A percentile compares a stretch with the other conserved stretches of the same genome.
Conservation (phyloP, 2,797 vertebrate species). For the Parauchenoglanis punctatus region DNA sequence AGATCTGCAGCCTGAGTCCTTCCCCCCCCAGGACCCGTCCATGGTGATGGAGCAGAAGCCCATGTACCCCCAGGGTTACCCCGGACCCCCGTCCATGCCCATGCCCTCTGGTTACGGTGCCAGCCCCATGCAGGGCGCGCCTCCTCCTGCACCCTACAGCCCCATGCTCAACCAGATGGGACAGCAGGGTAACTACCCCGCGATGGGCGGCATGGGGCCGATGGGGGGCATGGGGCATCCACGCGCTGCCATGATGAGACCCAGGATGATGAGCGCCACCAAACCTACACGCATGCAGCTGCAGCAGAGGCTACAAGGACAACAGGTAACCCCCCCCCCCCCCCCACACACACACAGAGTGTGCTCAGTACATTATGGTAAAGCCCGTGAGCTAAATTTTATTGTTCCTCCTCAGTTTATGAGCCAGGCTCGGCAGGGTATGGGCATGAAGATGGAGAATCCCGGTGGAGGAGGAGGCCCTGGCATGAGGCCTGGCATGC, state of each 20-base stretch:
- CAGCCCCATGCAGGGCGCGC: slow-evolving; percentile 73
- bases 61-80: slow-evolving; percentile 85
- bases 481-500: slow-evolving; percentile 86
- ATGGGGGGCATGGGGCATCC: slow-evolving; percentile 76
- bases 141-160: slow-evolving; percentile 69
- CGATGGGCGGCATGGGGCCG: slow-evolving; percentile 77
- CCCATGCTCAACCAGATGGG: slow-evolving; percentile 74
- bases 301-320: slow-evolving; percentile 95
- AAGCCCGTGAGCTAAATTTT: neutral
- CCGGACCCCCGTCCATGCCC: slow-evolving; percentile 83
- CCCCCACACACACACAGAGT: neutral
- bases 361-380: too few relatives aligned
- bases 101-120: slow-evolving; percentile 75
- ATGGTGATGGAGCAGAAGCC: slow-evolving; percentile 89
- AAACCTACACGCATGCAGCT: slow-evolving; percentile 96
- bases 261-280: slow-evolving; percentile 84
- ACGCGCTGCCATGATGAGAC: slow-evolving; percentile 83
- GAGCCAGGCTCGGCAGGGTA: slow-evolving; percentile 89
- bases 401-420: slow-evolving; percentile 80
- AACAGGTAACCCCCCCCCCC: slow-evolving; percentile 79
- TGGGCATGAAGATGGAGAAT: slow-evolving; percentile 91
- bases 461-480: slow-evolving; percentile 75
- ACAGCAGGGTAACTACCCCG: slow-evolving; percentile 43
- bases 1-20: slow-evolving; percentile 84
- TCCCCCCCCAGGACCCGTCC: slow-evolving; percentile 84